Percentiles rank a stretch among this genome's conserved stretches.
Evolutionary conservation across 2,888 invertebrate species (phyloP).

Genomic region (Phortica magna): DNA sequence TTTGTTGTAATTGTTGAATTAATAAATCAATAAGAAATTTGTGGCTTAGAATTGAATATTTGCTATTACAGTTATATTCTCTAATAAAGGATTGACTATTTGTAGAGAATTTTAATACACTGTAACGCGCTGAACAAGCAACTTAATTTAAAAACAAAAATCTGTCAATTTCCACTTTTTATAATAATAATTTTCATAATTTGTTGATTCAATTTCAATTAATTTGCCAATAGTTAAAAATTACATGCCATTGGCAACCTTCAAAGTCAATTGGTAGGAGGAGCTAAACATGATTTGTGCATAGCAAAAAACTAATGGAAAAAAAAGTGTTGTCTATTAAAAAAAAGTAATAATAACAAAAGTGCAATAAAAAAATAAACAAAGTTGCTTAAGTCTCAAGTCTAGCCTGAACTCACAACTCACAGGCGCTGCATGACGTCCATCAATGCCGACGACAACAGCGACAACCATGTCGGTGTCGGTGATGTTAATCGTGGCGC

Average conservation of each 20-base stretch:
- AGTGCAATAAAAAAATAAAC: conserved; percentile 1
- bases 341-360: conserved; percentile 12
- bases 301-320: conserved; percentile 3
- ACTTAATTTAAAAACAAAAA: neutral
- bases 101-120: too few relatives aligned
- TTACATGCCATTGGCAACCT: conserved; percentile 54
- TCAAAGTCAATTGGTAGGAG: conserved; percentile 50
- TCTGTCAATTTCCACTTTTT: neutral
- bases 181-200: conserved; percentile 38
- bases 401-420: neutral
- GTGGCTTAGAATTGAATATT: too few relatives aligned
- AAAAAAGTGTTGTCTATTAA: neutral
- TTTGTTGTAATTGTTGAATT: too few relatives aligned
- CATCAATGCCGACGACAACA: conserved; percentile 29
- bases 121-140: too few relatives aligned
- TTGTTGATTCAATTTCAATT: neutral
- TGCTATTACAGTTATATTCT: too few relatives aligned
- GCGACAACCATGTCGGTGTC: neutral
- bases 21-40: too few relatives aligned
- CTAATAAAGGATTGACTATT: too few relatives aligned
- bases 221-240: conserved; percentile 30
- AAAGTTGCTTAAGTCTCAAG: neutral
- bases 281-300: conserved; percentile 66
- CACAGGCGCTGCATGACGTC: neutral
- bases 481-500: conserved; percentile 53